Conservation (phyloP, 2,113 vertebrate species). For the Larimichthys polyactis region DNA sequence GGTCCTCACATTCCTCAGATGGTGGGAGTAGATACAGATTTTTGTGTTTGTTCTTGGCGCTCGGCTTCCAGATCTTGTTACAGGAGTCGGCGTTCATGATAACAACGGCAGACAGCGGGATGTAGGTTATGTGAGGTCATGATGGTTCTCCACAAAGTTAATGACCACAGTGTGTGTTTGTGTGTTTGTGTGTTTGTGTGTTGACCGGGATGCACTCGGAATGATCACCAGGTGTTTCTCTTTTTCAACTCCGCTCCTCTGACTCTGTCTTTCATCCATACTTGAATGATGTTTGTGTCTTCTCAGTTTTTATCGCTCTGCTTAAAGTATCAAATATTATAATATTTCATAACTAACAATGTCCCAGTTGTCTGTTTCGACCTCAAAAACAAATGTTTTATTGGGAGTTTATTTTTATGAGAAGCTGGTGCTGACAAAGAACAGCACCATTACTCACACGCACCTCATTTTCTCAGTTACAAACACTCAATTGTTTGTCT, state of each 20-base stretch:
- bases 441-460: neutral
- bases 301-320: neutral
- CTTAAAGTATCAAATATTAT: no score
- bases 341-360: neutral
- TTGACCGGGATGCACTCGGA: neutral
- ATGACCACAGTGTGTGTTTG: neutral
- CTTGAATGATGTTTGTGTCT: neutral
- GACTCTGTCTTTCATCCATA: neutral
- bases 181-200: neutral
- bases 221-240: neutral
- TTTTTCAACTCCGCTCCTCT: neutral
- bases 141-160: neutral
- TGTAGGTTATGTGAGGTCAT: neutral
- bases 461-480: constrained; percentile 5
- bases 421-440: constrained; percentile 14
- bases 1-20: no score
- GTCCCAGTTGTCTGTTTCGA: neutral
- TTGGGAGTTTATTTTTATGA: neutral
- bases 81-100: no score
- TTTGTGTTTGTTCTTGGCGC: no score
- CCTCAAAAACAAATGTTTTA: neutral
- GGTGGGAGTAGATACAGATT: no score
- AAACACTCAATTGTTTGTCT: neutral
- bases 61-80: no score
- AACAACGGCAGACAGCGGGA: no score